A percentile compares a stretch with the other conserved stretches of the same genome.
These are phyloP conservation scores for Semibalanus balanoides DNA, from an alignment of 1,140 invertebrate genomes.

Conservation along the genomic window DNA sequence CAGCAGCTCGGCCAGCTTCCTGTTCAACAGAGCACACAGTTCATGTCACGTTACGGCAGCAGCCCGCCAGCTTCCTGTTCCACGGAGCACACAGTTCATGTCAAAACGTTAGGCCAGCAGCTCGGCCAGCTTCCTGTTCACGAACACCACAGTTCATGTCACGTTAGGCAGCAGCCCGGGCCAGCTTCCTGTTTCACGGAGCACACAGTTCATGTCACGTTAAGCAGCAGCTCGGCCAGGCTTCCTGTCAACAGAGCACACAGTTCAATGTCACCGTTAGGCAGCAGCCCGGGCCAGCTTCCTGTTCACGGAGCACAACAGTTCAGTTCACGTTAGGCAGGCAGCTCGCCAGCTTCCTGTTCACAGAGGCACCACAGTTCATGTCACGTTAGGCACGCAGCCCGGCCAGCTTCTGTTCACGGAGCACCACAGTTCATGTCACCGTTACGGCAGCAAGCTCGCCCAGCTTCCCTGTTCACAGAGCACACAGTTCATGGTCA, in stretches of 20 bases:
- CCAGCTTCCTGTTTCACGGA: background rate
- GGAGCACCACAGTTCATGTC: constrained; percentile 6
- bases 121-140: no score
- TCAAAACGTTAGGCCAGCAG: no score
- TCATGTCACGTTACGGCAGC: constrained; percentile 12
- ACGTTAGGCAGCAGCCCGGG: constrained; percentile 1
- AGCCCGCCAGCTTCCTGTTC: constrained; percentile 6
- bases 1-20: constrained; percentile 42
- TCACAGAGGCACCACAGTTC: constrained; percentile 21
- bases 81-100: constrained; percentile 8
- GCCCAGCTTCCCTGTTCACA: no score
- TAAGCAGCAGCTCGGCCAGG: no score
- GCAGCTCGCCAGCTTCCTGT: constrained; percentile 43
- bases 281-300: constrained; percentile 42
- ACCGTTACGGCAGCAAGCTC: no score
- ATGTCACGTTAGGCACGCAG: constrained; percentile 10
- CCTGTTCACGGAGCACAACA: no score
- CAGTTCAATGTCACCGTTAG: constrained; percentile 52
- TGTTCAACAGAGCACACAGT: constrained; percentile 29
- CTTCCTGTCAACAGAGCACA: no score
- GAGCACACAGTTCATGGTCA: background rate
- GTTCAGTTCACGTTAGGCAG: constrained; percentile 51
- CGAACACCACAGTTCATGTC: background rate
- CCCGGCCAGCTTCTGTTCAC: constrained; percentile 5
- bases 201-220: background rate